A percentile compares a stretch with the other conserved stretches of the same genome.
Conservation (phyloP, 37 sponge, comb jelly and placozoan species). For the Ianthella basta region DNA sequence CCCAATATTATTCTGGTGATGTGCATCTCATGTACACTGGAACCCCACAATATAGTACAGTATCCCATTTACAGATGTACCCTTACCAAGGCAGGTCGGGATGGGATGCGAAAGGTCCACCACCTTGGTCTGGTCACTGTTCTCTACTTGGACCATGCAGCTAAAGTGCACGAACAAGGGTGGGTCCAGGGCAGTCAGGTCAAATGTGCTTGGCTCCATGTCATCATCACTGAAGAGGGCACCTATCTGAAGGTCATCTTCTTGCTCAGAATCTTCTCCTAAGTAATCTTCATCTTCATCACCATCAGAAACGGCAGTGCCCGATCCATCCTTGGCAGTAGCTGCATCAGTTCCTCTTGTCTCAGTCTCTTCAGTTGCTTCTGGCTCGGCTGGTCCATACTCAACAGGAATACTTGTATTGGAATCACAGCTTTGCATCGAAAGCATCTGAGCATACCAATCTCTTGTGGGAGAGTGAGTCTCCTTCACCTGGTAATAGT, state of each 20-base stretch:
- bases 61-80: background rate
- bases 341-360: background rate
- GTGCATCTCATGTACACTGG: no score
- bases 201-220: background rate
- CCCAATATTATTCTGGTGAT: no score
- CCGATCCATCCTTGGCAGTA: background rate
- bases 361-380: background rate
- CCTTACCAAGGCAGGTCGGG: slow-evolving; percentile 21
- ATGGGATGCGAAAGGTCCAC: background rate
- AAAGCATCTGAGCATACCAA: background rate
- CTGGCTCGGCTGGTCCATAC: no score
- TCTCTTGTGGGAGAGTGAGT: background rate
- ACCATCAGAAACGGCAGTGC: background rate
- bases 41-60: no score
- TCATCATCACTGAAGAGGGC: slow-evolving; percentile 2
- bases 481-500: background rate
- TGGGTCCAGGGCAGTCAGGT: background rate
- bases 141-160: background rate
- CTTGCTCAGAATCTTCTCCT: no score
- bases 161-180: slow-evolving; percentile 20
- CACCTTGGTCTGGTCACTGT: background rate
- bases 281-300: background rate
- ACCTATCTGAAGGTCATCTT: background rate
- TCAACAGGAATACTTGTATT: no score
- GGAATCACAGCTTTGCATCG: background rate